Evolutionary conservation across 2,888 invertebrate species (phyloP).

Genomic region (Pyrochroa serraticornis): DNA sequence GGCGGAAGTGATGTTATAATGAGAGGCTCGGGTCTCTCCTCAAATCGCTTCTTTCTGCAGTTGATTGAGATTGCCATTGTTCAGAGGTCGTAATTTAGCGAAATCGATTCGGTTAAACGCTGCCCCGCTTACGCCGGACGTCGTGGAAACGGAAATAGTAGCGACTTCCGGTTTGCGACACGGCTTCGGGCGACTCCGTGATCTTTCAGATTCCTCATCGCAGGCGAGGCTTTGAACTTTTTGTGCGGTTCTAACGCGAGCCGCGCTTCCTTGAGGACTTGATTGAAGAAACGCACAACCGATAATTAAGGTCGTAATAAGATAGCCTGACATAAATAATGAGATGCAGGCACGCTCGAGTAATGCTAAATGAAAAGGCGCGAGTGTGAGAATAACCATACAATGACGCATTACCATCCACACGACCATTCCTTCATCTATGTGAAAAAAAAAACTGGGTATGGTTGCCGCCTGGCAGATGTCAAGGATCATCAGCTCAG

Average conservation of each 20-base stretch:
- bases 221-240: slow-evolving; percentile 7
- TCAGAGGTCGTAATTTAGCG: slow-evolving; percentile 49
- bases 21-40: slow-evolving; percentile 41
- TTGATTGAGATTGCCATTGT: slow-evolving; percentile 48
- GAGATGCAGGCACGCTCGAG: slow-evolving; percentile 33
- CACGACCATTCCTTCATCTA: slow-evolving; percentile 10
- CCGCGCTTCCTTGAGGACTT: background rate
- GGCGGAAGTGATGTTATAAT: slow-evolving; percentile 53
- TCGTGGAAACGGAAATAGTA: slow-evolving; percentile 50
- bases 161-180: slow-evolving; percentile 47
- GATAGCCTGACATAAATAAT: slow-evolving; percentile 38
- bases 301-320: slow-evolving; percentile 32
- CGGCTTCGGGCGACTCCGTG: slow-evolving; percentile 34
- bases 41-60: slow-evolving; percentile 45
- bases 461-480: slow-evolving; percentile 23
- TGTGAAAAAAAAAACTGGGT: slow-evolving; percentile 17
- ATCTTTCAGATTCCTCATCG: slow-evolving; percentile 29
- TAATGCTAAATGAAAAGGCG: slow-evolving; percentile 40
- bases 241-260: slow-evolving; percentile 8
- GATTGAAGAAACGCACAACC: slow-evolving; percentile 3
- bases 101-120: slow-evolving; percentile 52
- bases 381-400: slow-evolving; percentile 40
- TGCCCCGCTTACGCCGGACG: slow-evolving; percentile 46
- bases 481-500: slow-evolving; percentile 5
- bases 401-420: slow-evolving; percentile 34